Base-by-base conservation (phyloP, 2,797 vertebrate species). In the Hydrolagus colliei region DNA sequence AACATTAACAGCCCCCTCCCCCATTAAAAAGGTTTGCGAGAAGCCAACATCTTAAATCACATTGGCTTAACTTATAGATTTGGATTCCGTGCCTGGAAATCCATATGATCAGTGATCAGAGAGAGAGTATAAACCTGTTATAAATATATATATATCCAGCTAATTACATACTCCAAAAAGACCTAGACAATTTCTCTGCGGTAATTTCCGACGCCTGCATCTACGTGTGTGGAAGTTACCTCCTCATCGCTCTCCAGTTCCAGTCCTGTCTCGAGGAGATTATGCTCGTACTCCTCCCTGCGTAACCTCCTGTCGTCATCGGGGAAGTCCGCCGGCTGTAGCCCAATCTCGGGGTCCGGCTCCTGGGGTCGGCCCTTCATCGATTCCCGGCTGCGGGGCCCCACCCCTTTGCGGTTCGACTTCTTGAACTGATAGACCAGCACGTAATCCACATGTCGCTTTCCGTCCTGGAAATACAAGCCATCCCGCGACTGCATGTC, bases 191-290 rank as follows among this genome's bases (percentile, higher is more conserved):
- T 73, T 27, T 16, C 18, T 73, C 41, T 52, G 41, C 2, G 1
- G 6, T 52, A 52, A 3, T 52, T 52, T 52, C 41, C 41, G 41
- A 52, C 6, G 27, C n/a, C 32, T 68, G 27, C 18, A 84, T 6
- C 12, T 9, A 68, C 1, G 11, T n/a, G 32, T 41, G 79, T 0
- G 18, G 41, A 27, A 16, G 41, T 96, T 89, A 99, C 98, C 87
- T 91, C 93, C 88, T 98, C 96, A 2, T 98, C 96, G 0, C 88
- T 96, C 88, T 99, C 98, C 91, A 99, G 91, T 92, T 98, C 95
- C 86, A 99, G 94, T 18, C 98, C 98, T 0, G 95, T 96, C 89
- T 97, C 95, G 72, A 92, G 88, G 0, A 99, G 96, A 89, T 97
- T 97, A 18, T 95, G 93, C 87, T 99, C 98, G 0, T 96, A 99